A percentile compares a stretch with the other conserved stretches of the same genome.
These are phyloP conservation scores for Apodemia hepburni DNA, from an alignment of 2,888 invertebrate species.

Conservation along the genomic window DNA sequence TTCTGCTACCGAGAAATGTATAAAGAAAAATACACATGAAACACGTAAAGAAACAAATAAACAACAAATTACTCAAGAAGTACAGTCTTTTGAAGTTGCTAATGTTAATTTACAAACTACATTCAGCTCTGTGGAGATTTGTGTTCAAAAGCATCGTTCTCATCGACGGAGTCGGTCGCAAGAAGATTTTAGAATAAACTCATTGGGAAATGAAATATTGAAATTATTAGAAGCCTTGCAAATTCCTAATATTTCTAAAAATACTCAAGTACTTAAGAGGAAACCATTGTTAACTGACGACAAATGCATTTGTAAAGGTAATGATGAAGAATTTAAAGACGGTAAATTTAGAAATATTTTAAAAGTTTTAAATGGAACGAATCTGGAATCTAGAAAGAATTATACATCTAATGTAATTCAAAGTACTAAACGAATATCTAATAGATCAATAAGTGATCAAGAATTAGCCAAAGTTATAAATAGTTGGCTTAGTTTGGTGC, in stretches of 20 bases:
- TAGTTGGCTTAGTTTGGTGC: constrained; percentile 29
- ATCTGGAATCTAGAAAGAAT: background rate
- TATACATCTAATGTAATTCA: background rate
- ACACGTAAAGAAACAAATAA: background rate
- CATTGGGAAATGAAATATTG: constrained; percentile 37
- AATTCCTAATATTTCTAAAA: constrained; percentile 19
- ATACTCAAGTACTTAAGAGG: constrained; percentile 29
- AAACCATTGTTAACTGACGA: constrained; percentile 29
- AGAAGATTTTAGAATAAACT: constrained; percentile 38
- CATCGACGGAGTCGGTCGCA: constrained; percentile 44
- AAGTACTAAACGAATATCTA: background rate
- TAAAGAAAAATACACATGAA: constrained; percentile 27
- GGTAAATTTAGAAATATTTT: background rate
- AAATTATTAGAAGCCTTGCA: constrained; percentile 36
- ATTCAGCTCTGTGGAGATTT: constrained; percentile 22
- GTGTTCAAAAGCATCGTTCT: constrained; percentile 20
- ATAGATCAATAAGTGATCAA: constrained; percentile 37
- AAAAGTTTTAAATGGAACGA: background rate
- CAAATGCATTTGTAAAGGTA: background rate
- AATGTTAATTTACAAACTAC: constrained; percentile 21
- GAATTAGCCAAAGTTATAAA: constrained; percentile 33
- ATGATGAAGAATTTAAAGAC: background rate
- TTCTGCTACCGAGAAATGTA: constrained; percentile 28
- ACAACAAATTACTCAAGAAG: background rate
- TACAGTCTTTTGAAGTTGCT: constrained; percentile 17